Evolutionary conservation across 2,113 vertebrate genomes (phyloP).

Genomic region (Seriola dumerili): DNA sequence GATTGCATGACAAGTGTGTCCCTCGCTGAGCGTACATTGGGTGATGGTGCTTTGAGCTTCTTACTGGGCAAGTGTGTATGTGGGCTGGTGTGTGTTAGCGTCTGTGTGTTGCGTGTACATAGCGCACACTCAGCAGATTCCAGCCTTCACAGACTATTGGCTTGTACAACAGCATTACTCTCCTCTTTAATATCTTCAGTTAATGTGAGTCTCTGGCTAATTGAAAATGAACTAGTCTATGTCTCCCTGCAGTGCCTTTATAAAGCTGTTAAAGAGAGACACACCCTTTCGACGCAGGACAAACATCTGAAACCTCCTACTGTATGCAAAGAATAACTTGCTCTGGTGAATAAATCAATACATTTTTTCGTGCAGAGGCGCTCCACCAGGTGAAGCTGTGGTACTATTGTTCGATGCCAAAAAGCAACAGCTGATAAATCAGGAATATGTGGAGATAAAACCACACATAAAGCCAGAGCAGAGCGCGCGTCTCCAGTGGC

Average conservation of each 20-base stretch:
- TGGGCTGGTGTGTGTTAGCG: conserved; percentile 39
- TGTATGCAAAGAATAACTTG: conserved; percentile 54
- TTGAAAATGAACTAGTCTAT: conserved; percentile 83
- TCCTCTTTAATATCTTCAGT: conserved; percentile 81
- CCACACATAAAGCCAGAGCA: conserved; percentile 76
- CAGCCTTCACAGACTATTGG: conserved; percentile 80
- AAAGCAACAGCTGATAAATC: conserved; percentile 78
- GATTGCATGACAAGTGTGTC: conserved; percentile 27
- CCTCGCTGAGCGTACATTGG: conserved; percentile 13
- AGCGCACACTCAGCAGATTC: conserved; percentile 80
- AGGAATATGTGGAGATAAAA: conserved; percentile 80
- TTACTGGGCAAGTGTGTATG: conserved; percentile 11
- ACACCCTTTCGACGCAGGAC: conserved; percentile 59
- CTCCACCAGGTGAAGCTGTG: conserved; percentile 60
- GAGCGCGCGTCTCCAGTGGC: conserved; percentile 67
- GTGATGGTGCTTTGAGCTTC: conserved; percentile 28
- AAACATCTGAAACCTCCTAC: conserved; percentile 55
- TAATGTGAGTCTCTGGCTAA: conserved; percentile 82
- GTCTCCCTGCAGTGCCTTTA: conserved; percentile 80
- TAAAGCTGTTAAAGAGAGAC: conserved; percentile 71
- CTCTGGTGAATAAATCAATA: conserved; percentile 61
- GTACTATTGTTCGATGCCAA: conserved; percentile 56
- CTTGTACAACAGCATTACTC: conserved; percentile 76
- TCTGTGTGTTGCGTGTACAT: conserved; percentile 45
- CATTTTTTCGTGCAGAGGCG: conserved; percentile 52